Evolutionary conservation across 1,140 invertebrate species (phyloP).

Genomic region (Doryteuthis pealeii): DNA sequence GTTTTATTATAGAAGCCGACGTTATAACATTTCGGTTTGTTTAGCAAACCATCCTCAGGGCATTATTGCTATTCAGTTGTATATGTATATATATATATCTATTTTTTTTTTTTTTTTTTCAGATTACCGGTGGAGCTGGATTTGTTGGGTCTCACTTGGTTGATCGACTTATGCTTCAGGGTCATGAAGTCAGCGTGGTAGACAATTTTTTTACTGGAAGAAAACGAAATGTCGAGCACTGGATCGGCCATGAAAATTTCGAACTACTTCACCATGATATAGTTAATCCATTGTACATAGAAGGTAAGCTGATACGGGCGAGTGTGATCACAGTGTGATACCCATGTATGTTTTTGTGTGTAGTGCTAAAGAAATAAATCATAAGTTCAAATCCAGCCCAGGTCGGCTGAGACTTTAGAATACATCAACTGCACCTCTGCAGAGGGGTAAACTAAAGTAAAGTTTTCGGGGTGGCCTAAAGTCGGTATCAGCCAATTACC

Average conservation of each 20-base stretch:
- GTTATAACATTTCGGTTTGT: too few relatives aligned
- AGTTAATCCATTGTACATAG: conserved; percentile 95
- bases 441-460: too few relatives aligned
- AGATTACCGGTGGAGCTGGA: conserved; percentile 96
- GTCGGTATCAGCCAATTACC: too few relatives aligned
- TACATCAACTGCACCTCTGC: too few relatives aligned
- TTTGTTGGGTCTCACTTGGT: conserved; percentile 99
- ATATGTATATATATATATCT: background rate
- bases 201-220: conserved; percentile 99
- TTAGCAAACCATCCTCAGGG: too few relatives aligned
- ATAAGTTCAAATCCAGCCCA: background rate
- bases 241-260: conserved; percentile 99
- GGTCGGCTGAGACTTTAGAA: too few relatives aligned
- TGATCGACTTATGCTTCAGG: conserved; percentile 90
- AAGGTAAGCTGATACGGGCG: conserved; percentile 62
- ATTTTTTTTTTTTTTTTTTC: conserved; percentile 26
- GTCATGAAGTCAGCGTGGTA: conserved; percentile 96
- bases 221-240: conserved; percentile 96
- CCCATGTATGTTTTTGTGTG: too few relatives aligned
- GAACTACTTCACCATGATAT: conserved; percentile 99
- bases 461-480: too few relatives aligned
- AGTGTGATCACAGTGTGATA: too few relatives aligned
- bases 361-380: too few relatives aligned
- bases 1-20: too few relatives aligned
- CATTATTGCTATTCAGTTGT: too few relatives aligned